Evolutionary conservation across 2,888 invertebrate genomes (phyloP).

Genomic region (Zhuqinia jingwanae): DNA sequence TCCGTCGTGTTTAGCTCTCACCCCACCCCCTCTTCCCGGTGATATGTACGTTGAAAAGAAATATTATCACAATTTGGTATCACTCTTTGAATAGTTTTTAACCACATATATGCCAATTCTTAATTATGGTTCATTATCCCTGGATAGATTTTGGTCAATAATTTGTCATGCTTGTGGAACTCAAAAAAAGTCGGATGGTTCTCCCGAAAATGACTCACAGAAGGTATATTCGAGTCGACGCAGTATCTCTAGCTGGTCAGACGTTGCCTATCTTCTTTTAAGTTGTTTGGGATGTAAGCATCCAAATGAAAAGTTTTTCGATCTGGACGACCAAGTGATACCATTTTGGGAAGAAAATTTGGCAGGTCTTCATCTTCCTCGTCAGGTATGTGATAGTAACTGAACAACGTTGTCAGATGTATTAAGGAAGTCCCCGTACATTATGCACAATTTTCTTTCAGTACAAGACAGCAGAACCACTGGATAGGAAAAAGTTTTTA

Average conservation of each 20-base stretch:
- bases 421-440: no score
- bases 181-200: conserved; percentile 75
- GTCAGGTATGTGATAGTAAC: no score
- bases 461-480: conserved; percentile 74
- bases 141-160: conserved; percentile 78
- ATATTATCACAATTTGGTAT: no score
- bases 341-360: conserved; percentile 76
- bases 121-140: no score
- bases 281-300: conserved; percentile 74
- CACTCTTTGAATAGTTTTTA: no score
- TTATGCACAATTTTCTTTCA: conserved; percentile 55
- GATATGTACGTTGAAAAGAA: conserved; percentile 75
- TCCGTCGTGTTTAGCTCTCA: conserved; percentile 74
- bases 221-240: conserved; percentile 78
- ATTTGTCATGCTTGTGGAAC: conserved; percentile 79
- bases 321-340: conserved; percentile 76
- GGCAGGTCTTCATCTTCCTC: conserved; percentile 75
- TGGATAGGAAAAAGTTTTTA: conserved; percentile 70
- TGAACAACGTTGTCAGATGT: background rate
- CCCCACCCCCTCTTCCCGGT: conserved; percentile 76
- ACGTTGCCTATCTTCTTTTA: conserved; percentile 77
- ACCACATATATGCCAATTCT: no score
- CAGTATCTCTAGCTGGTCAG: conserved; percentile 77
- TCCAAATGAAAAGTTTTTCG: conserved; percentile 74
- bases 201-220: conserved; percentile 65